Evolutionary conservation across 1,140 invertebrate genomes (phyloP), one percentile per base, ranked within the genome.

Genomic region (Triops cancriformis): DNA sequence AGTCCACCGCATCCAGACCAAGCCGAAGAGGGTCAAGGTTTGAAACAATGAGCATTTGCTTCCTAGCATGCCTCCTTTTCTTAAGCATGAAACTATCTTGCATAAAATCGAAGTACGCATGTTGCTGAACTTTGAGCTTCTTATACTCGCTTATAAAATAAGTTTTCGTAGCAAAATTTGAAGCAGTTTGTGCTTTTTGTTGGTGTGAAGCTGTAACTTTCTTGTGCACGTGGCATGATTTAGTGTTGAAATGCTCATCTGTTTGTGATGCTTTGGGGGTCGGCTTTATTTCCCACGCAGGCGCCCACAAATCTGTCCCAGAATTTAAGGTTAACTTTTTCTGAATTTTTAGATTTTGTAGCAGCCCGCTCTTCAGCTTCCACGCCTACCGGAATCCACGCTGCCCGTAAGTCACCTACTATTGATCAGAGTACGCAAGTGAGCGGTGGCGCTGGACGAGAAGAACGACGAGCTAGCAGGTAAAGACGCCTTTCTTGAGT

Each of bases 341-440:
- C 2, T n/a, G 76, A 45, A 74, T 79, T 79, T 76, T 77, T 80
- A 74, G 79, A 80, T 77, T 73, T 73, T 28, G 45, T 79, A 26
- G 27, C 79, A 79, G 77, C 72, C 74, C 75, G 80, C 51, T 79
- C 79, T 26, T 77, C 79, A 31, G 72, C 92, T 45, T 91, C 91
- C 51, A 94, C 93, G 14, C 91, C 91, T 43, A 90, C 90, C 37
- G 88, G 89, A 76, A 84, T 90, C 77, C 83, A 90, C 75, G 87
- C 90, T 83, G 74, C 82, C 51, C 87, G 90, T 82, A 91, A 93
- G 85, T 92, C 93, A 80, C 92, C 93, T 64, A 94, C 93, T 5
- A 89, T 90, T 78, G 94, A 96, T 84, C 91, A 94, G 83, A 89
- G 90, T 78, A 91, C 91, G 75, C 93, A 96, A 85, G 88, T 89